Evolutionary conservation across 1,140 invertebrate species (phyloP).

Genomic region (Zaprionus inermis): DNA sequence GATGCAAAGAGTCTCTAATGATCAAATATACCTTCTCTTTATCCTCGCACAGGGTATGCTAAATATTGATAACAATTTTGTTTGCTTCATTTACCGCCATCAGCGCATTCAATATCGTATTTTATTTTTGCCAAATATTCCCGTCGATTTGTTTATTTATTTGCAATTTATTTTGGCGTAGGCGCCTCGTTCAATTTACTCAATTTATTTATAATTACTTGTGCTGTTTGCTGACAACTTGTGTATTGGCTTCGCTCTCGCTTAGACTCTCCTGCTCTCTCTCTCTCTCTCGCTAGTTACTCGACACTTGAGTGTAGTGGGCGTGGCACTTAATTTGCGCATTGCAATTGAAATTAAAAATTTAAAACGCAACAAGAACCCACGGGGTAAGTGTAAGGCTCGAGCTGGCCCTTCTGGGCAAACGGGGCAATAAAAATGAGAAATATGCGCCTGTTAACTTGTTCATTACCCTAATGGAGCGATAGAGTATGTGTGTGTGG

Average conservation of each 20-base stretch:
- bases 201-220: constrained; percentile 75
- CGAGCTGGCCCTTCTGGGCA: constrained; percentile 26
- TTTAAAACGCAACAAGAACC: constrained; percentile 59
- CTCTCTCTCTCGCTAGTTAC: constrained; percentile 3
- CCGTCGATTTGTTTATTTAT: constrained; percentile 27
- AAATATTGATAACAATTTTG: constrained; percentile 62
- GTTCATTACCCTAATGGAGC: constrained; percentile 82
- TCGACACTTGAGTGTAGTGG: constrained; percentile 20
- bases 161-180: constrained; percentile 26
- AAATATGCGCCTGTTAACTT: constrained; percentile 82
- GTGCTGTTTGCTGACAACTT: constrained; percentile 57
- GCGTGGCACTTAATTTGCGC: constrained; percentile 41
- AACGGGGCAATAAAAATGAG: constrained; percentile 69
- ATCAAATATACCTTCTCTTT: background rate
- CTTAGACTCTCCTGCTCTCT: too few species aligned
- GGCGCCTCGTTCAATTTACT: constrained; percentile 59
- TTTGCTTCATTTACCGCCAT: constrained; percentile 32
- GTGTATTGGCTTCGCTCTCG: constrained; percentile 41
- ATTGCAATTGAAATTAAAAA: constrained; percentile 72
- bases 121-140: constrained; percentile 11
- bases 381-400: constrained; percentile 3
- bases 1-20: too few species aligned
- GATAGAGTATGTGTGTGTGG: constrained; percentile 36
- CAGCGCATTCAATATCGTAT: constrained; percentile 32
- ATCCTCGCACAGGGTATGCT: constrained; percentile 7